A percentile compares a stretch with the other conserved stretches of the same genome.
Evolutionary conservation across 2,113 vertebrate genomes (phyloP).

Genomic region (Ptychochromis oligacanthus): DNA sequence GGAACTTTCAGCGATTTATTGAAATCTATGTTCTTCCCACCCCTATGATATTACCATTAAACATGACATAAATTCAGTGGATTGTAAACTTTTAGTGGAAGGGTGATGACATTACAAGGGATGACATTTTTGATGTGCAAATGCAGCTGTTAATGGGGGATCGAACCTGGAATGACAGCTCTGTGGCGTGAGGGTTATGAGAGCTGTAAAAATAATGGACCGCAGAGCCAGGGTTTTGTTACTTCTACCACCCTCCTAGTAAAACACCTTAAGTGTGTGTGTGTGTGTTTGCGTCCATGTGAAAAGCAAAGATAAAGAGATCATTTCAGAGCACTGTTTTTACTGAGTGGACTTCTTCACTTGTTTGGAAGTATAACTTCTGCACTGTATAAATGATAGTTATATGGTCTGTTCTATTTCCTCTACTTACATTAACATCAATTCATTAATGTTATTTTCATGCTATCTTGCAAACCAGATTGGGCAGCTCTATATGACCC

Average conservation of each 20-base stretch:
- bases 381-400: background rate
- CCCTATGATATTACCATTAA: slow-evolving; percentile 31
- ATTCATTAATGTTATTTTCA: background rate
- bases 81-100: slow-evolving; percentile 60
- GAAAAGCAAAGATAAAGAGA: background rate
- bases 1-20: slow-evolving; percentile 29
- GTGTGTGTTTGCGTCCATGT: background rate
- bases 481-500: too few relatives aligned
- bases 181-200: slow-evolving; percentile 39
- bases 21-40: slow-evolving; percentile 11
- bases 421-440: background rate
- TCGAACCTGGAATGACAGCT: slow-evolving; percentile 39
- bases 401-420: background rate
- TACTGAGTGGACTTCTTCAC: background rate
- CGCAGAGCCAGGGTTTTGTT: slow-evolving; percentile 9
- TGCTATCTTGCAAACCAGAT: too few relatives aligned
- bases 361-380: background rate
- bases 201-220: slow-evolving; percentile 49
- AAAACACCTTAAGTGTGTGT: background rate
- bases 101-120: slow-evolving; percentile 26
- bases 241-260: background rate
- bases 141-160: slow-evolving; percentile 43
- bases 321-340: background rate
- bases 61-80: slow-evolving; percentile 28
- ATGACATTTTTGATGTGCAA: slow-evolving; percentile 40